Evolutionary conservation across 2,797 vertebrate genomes (phyloP).

Genomic region (Sebastes melanostomus): DNA sequence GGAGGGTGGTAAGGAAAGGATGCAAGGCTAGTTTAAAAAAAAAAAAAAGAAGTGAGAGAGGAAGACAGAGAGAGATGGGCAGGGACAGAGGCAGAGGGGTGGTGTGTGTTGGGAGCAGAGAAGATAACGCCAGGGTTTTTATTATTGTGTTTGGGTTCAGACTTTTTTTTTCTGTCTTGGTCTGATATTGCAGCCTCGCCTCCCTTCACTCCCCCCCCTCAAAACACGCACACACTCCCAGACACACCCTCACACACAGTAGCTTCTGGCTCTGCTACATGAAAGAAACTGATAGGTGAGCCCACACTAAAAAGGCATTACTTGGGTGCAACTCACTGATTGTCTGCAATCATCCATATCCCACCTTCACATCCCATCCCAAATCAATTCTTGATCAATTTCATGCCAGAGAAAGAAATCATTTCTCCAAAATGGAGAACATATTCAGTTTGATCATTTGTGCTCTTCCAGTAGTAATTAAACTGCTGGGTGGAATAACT

Average conservation of each 20-base stretch:
- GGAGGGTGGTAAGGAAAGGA: constrained; percentile 73
- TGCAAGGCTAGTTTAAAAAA: constrained; percentile 78
- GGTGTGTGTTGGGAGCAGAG: constrained; percentile 49
- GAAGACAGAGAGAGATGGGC: constrained; percentile 45
- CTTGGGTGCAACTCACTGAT: constrained; percentile 57
- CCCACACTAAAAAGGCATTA: constrained; percentile 42
- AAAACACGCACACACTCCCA: not conserved
- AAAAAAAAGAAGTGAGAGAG: constrained; percentile 22
- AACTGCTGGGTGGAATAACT: constrained; percentile 55
- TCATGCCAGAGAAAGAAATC: constrained; percentile 69
- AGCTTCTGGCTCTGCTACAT: constrained; percentile 34
- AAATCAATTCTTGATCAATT: constrained; percentile 79
- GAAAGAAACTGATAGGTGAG: constrained; percentile 43
- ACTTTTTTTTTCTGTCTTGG: constrained; percentile 51
- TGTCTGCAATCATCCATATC: constrained; percentile 64
- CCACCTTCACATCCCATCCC: constrained; percentile 64
- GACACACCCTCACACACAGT: constrained; percentile 1
- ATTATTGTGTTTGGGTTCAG: constrained; percentile 71
- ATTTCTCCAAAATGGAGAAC: constrained; percentile 66
- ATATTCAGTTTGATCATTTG: constrained; percentile 70
- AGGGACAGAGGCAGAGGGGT: constrained; percentile 28
- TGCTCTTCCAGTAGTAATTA: constrained; percentile 65
- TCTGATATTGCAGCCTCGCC: constrained; percentile 58
- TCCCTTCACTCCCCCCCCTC: not conserved
- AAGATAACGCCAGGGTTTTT: constrained; percentile 80